Conservation (phyloP, 2,888 invertebrate species). For the Unio delphinus region DNA sequence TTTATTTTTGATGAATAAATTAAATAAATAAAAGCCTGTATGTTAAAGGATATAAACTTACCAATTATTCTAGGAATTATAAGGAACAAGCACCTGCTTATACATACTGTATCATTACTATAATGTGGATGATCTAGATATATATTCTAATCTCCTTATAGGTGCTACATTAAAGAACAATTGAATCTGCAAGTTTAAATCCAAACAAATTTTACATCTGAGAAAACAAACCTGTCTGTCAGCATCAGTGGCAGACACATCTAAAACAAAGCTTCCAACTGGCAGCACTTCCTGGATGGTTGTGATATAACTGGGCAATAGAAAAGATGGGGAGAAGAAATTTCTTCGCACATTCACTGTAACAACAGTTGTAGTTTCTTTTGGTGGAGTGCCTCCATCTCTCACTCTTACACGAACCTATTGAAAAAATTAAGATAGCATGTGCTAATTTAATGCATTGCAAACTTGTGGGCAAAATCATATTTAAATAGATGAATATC, state of each 20-base stretch:
- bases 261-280: constrained; percentile 29
- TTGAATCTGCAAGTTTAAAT: constrained; percentile 3
- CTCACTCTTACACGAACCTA: constrained; percentile 31
- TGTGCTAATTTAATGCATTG: no score
- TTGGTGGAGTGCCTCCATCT: constrained; percentile 49
- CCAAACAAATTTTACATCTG: not conserved
- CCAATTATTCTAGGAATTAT: no score
- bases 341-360: constrained; percentile 52
- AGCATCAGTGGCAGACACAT: constrained; percentile 44
- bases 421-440: constrained; percentile 3
- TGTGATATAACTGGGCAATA: constrained; percentile 18
- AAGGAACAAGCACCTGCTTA: no score
- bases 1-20: no score
- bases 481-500: no score
- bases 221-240: constrained; percentile 41
- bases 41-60: no score
- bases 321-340: constrained; percentile 41
- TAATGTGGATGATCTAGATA: no score
- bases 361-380: constrained; percentile 26
- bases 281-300: constrained; percentile 21
- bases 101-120: no score
- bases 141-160: no score
- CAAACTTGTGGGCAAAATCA: no score
- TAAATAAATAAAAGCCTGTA: no score
- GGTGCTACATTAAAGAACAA: not conserved